phyloP scores from a whole-genome alignment of 2,797 vertebrate genomes.

The Tokudaia muenninki region DNA sequence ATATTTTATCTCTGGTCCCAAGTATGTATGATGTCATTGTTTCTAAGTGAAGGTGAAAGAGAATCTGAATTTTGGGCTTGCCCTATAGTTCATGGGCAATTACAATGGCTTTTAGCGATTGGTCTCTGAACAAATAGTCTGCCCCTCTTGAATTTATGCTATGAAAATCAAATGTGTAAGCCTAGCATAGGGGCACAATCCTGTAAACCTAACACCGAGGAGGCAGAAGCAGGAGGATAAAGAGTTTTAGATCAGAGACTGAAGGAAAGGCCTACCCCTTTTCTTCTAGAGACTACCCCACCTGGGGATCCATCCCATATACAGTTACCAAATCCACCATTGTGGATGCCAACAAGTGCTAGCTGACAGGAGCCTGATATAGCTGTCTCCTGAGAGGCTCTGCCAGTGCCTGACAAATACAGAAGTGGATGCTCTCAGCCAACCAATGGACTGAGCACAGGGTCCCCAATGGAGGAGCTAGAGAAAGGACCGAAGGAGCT shows the following conservation, averaged over 20 bases:
- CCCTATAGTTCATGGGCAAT: background rate
- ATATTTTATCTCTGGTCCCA: background rate
- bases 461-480: too few relatives aligned
- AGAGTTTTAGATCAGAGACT: background rate
- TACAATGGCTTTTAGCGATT: background rate
- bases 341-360: too few relatives aligned
- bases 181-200: background rate
- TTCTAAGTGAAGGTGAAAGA: constrained; percentile 15
- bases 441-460: too few relatives aligned
- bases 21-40: background rate
- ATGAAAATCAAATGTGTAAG: background rate
- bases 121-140: background rate
- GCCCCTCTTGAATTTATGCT: background rate
- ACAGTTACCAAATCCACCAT: too few relatives aligned
- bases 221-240: background rate
- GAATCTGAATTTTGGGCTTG: constrained; percentile 27
- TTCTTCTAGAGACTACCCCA: too few relatives aligned
- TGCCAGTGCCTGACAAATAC: too few relatives aligned
- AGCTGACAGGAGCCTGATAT: too few relatives aligned
- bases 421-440: too few relatives aligned
- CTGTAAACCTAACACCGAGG: background rate
- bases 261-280: too few relatives aligned
- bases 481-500: too few relatives aligned
- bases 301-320: too few relatives aligned
- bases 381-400: too few relatives aligned